These are phyloP conservation scores for Pteromalus puparum DNA, from an alignment of 1,140 invertebrate genomes.

Conservation along the genomic window DNA sequence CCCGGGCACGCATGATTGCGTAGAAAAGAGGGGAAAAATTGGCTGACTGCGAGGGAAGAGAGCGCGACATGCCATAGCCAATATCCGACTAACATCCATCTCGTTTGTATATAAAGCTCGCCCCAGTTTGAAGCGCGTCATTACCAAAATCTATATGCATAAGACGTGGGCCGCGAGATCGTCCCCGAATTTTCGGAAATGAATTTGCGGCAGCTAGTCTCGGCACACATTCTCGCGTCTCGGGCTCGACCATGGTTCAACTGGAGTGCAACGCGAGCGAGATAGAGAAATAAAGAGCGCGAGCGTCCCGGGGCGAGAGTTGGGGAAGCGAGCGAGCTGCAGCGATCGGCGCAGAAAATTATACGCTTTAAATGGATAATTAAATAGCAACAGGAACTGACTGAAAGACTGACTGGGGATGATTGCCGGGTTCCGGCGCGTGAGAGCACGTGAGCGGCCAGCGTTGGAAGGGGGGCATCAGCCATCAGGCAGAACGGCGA, in stretches of 20 bases:
- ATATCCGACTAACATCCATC: conserved; percentile 40
- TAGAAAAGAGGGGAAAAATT: conserved; percentile 2
- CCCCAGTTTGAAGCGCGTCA: neutral
- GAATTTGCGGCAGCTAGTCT: conserved; percentile 7
- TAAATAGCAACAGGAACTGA: conserved; percentile 76
- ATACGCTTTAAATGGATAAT: conserved; percentile 77
- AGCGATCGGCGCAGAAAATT: conserved; percentile 71
- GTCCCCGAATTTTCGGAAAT: too few relatives aligned
- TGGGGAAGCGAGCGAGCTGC: conserved; percentile 56
- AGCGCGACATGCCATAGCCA: conserved; percentile 21
- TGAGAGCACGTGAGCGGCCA: conserved; percentile 11
- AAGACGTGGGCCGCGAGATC: too few relatives aligned
- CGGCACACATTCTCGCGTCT: neutral
- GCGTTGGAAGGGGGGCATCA: neutral
- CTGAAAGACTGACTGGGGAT: conserved; percentile 76
- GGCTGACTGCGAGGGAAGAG: neutral
- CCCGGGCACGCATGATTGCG: neutral
- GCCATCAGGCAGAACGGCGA: conserved; percentile 49
- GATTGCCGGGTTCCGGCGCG: conserved; percentile 75
- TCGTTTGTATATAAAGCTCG: neutral
- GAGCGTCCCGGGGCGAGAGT: neutral
- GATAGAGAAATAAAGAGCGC: conserved; percentile 36
- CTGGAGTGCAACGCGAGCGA: neutral
- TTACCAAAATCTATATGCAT: neutral
- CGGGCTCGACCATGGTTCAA: too few relatives aligned